These are phyloP conservation scores for Petrophora chlorosata DNA, from an alignment of 2,888 invertebrate genomes.

Conservation along the genomic window DNA sequence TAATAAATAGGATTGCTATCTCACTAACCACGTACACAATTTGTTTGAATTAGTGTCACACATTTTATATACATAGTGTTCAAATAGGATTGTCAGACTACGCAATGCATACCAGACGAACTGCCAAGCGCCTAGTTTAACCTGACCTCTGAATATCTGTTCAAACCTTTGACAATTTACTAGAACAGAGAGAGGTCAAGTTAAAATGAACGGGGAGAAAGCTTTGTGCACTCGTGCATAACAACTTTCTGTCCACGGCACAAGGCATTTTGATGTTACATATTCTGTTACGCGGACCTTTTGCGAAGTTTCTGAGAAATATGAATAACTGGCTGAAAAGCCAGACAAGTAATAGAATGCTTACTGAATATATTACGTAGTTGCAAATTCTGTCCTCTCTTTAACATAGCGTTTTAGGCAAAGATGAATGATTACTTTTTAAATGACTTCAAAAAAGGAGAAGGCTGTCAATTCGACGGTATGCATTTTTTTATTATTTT, in stretches of 20 bases:
- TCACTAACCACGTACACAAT: conserved; percentile 24
- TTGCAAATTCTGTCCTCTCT: too few relatives aligned
- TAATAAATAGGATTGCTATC: not conserved
- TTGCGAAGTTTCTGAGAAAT: too few relatives aligned
- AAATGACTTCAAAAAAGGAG: too few relatives aligned
- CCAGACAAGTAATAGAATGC: too few relatives aligned
- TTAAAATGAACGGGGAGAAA: conserved; percentile 21
- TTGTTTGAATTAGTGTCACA: conserved; percentile 32
- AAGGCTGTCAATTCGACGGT: too few relatives aligned
- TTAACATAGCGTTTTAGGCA: too few relatives aligned
- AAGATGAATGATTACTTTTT: too few relatives aligned
- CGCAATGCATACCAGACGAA: conserved; percentile 49
- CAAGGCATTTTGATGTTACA: conserved; percentile 10
- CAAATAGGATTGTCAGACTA: conserved; percentile 43
- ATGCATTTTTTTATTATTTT: too few relatives aligned
- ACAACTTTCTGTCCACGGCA: conserved; percentile 3
- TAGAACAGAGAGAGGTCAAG: conserved; percentile 10
- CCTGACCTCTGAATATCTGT: conserved; percentile 16
- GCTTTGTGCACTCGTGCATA: conserved; percentile 34
- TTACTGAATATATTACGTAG: too few relatives aligned
- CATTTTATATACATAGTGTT: conserved; percentile 28
- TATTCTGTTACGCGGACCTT: conserved; percentile 7
- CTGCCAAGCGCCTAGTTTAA: conserved; percentile 25
- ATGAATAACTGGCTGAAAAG: too few relatives aligned
- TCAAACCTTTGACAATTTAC: too few relatives aligned